Evolutionary conservation across 2,888 invertebrate species (phyloP), one percentile per base, ranked within the genome.

Genomic region (Fragum whitleyi): DNA sequence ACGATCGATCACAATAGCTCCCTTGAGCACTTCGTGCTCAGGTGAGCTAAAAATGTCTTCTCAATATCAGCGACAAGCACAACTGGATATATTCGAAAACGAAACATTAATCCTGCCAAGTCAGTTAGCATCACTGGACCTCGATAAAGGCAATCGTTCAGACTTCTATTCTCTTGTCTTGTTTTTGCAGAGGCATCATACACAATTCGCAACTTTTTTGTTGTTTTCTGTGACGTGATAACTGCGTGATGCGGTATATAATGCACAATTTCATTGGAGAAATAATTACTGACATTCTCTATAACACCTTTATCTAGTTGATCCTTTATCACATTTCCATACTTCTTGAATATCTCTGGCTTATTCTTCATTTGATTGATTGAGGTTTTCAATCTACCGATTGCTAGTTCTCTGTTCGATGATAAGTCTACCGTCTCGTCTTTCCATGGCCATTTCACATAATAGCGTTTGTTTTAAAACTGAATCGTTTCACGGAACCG

Each of bases 181-280:
- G 55, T 16, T 65, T 65, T 62, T 1, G 76, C 47, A 14, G 76
- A 77, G 0, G 70, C 76, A 65, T 71, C 76, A 21, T 62, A 77
- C 6, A 77, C 76, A 14, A 71, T 47, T 16, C 76, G 29, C 19
- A 77, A 21, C 32, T 77, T 70, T 7, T 70, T 62, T 26, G 69
- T 75, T 19, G 61, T 19, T n/a, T 62, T 77, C 32, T 62, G 36
- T 26, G 55, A 70, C 21, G 28, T 79, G 14, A 79, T 39, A 16
- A 79, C 61, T n/a, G 74, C 74, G 51, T 74, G 79, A 26, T 79
- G 79, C 7, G 70, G 70, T 51, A 79, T 57, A 26, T 79, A 79
- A 47, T 79, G 79, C 26, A 57, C 19, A 1, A 39, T 32, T n/a
- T 29, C 69, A 62, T 61, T 47, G 1, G 39, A 39, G 2, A 39